These are phyloP conservation scores for Pandion haliaetus DNA, from an alignment of 2,113 vertebrate species.

Conservation along the genomic window DNA sequence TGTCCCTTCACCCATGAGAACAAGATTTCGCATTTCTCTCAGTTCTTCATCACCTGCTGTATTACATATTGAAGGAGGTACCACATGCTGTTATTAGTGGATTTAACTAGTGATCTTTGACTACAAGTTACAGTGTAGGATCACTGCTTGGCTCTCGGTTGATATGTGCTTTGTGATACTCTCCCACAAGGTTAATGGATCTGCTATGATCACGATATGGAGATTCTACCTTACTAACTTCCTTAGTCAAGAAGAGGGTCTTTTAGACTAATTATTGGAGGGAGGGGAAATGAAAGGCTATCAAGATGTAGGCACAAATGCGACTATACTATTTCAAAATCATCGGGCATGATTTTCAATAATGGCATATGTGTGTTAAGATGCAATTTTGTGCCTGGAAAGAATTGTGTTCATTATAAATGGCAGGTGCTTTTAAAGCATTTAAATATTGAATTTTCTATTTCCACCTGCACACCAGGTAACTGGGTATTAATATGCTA, in stretches of 20 bases:
- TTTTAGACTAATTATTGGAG: slow-evolving; percentile 13
- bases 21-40: background rate
- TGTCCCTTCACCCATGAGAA: slow-evolving; percentile 19
- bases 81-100: background rate
- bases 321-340: slow-evolving; percentile 15
- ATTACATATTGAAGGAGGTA: background rate
- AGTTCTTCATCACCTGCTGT: background rate
- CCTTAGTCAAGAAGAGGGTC: background rate
- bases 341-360: slow-evolving; percentile 40
- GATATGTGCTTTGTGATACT: background rate
- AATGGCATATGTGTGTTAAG: slow-evolving; percentile 33
- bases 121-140: background rate
- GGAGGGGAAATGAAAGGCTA: background rate
- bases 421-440: slow-evolving; percentile 57
- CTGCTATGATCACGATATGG: background rate
- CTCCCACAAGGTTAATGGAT: background rate
- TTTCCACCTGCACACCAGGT: slow-evolving; percentile 65
- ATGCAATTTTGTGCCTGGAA: slow-evolving; percentile 52
- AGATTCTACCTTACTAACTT: background rate
- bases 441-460: slow-evolving; percentile 62
- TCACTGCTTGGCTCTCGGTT: background rate
- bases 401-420: slow-evolving; percentile 59
- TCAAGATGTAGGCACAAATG: background rate
- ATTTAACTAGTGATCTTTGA: background rate
- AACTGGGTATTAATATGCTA: slow-evolving; percentile 62